Evolutionary conservation across 2,797 vertebrate species (phyloP).

Genomic region (Apogon talboti): DNA sequence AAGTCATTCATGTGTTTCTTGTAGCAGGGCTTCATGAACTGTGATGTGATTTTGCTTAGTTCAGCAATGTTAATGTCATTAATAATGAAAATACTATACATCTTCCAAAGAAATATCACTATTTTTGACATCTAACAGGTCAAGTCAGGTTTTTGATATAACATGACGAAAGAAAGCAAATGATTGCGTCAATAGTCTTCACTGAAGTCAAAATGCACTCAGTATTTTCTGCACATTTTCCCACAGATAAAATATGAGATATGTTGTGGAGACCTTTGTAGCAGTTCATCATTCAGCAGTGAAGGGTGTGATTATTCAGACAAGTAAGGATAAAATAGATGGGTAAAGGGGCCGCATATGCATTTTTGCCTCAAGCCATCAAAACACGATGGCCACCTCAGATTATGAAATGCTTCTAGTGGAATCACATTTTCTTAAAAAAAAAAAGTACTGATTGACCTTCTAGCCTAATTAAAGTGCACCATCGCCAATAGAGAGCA

Average conservation of each 20-base stretch:
- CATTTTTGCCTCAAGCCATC: slow-evolving; percentile 31
- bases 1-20: slow-evolving; percentile 9
- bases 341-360: slow-evolving; percentile 3
- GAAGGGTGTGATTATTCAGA: slow-evolving; percentile 44
- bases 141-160: slow-evolving; percentile 4
- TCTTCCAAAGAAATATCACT: background rate
- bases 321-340: slow-evolving; percentile 30
- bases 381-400: slow-evolving; percentile 36
- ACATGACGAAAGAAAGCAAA: background rate
- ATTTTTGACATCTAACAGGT: slow-evolving; percentile 12
- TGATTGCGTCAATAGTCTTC: background rate
- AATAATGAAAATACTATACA: slow-evolving; percentile 12
- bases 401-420: slow-evolving; percentile 67
- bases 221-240: slow-evolving; percentile 11
- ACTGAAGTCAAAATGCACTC: slow-evolving; percentile 1
- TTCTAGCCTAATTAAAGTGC: slow-evolving; percentile 78
- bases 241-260: slow-evolving; percentile 17
- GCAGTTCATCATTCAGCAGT: slow-evolving; percentile 39
- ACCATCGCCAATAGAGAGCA: slow-evolving; percentile 65
- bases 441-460: slow-evolving; percentile 74
- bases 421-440: slow-evolving; percentile 54
- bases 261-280: slow-evolving; percentile 29
- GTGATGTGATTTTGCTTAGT: slow-evolving; percentile 19
- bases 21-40: slow-evolving; percentile 12
- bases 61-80: slow-evolving; percentile 11